Evolutionary conservation across 2,888 invertebrate species (phyloP).

Genomic region (Pterobdella sp.): DNA sequence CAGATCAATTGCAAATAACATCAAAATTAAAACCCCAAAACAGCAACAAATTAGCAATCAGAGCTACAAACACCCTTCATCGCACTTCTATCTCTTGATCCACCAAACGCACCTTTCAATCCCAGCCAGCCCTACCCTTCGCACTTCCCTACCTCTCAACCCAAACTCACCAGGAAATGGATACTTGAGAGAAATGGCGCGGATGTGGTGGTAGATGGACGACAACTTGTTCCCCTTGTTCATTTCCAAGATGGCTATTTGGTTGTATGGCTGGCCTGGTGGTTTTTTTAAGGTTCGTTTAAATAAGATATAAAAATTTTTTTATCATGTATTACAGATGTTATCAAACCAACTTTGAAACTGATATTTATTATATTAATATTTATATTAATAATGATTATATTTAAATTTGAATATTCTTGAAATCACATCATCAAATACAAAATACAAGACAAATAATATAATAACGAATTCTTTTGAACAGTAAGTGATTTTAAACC

Average conservation of each 20-base stretch:
- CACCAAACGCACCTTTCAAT: background rate
- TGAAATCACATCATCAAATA: too few species aligned
- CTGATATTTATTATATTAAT: conserved; percentile 1
- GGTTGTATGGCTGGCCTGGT: conserved; percentile 77
- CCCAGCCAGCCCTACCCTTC: background rate
- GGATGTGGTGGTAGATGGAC: conserved; percentile 76
- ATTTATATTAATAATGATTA: too few species aligned
- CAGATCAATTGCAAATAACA: background rate
- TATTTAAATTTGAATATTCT: too few species aligned
- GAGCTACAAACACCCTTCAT: background rate
- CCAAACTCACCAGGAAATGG: conserved; percentile 59
- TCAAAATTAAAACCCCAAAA: background rate
- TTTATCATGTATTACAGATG: background rate
- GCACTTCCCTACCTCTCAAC: background rate
- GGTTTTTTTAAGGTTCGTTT: background rate
- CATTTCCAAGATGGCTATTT: conserved; percentile 71
- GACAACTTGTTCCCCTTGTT: conserved; percentile 70
- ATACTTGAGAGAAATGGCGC: conserved; percentile 72
- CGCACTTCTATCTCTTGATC: background rate
- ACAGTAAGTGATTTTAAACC: conserved; percentile 41
- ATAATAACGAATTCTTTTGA: background rate
- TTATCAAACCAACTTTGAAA: background rate
- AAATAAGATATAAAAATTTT: background rate
- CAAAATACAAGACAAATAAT: too few species aligned
- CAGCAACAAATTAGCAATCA: background rate